A percentile compares a stretch with the other conserved stretches of the same genome.
phyloP scores from a whole-genome alignment of 1,140 invertebrate genomes.

The Drosophila setifemur region DNA sequence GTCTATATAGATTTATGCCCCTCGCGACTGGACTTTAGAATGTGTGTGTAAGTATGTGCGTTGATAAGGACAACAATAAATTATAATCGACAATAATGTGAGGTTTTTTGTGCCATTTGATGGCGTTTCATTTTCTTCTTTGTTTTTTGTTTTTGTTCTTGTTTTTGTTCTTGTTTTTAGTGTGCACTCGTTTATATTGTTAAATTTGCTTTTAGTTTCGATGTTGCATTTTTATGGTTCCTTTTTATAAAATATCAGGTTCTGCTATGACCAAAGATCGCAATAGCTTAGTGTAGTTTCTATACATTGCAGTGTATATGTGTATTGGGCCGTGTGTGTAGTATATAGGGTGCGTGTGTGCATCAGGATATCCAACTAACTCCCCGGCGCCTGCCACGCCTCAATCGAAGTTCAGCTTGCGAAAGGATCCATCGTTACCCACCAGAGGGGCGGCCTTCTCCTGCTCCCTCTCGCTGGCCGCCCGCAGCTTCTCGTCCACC shows the following conservation, averaged over 20 bases:
- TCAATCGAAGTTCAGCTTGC: conserved; percentile 76
- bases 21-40: conserved; percentile 18
- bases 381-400: conserved; percentile 8
- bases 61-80: conserved; percentile 76
- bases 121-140: conserved; percentile 49
- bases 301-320: conserved; percentile 36
- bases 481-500: conserved; percentile 84
- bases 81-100: conserved; percentile 75
- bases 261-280: conserved; percentile 68
- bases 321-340: conserved; percentile 18
- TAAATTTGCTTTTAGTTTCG: conserved; percentile 73
- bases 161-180: conserved; percentile 19
- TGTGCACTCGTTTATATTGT: conserved; percentile 60
- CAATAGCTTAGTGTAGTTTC: conserved; percentile 48
- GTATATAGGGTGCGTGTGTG: conserved; percentile 47
- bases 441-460: conserved; percentile 12
- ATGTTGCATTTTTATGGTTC: conserved; percentile 42
- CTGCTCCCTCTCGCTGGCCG: conserved; percentile 47
- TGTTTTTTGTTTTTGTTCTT: background rate
- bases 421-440: conserved; percentile 56
- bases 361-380: conserved; percentile 66
- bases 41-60: conserved; percentile 41
- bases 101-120: conserved; percentile 67
- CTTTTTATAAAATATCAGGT: conserved; percentile 77
- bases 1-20: conserved; percentile 1